These are phyloP conservation scores for Scolopax bukidnonensis DNA, from an alignment of 2,797 vertebrate species.

Conservation along the genomic window DNA sequence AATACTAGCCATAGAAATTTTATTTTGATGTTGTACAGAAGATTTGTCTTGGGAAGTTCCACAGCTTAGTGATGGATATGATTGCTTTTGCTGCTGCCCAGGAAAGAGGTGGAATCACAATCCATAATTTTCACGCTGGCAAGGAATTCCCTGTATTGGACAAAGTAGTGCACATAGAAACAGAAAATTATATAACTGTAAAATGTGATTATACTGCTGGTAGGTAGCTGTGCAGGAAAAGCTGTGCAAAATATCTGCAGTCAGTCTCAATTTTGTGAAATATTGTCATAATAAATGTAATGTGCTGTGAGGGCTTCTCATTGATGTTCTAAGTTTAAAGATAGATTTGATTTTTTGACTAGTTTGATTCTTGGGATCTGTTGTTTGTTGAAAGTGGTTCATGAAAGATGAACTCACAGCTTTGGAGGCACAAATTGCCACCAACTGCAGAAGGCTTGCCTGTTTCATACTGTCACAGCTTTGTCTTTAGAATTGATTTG, in stretches of 20 bases:
- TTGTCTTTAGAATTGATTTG: slow-evolving; percentile 17
- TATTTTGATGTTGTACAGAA: background rate
- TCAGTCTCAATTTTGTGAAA: background rate
- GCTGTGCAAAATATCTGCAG: background rate
- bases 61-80: background rate
- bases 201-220: background rate
- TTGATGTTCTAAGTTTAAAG: background rate
- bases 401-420: background rate
- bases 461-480: background rate
- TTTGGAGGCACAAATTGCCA: slow-evolving; percentile 12
- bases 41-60: background rate
- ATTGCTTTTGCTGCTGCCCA: background rate
- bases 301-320: background rate
- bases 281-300: background rate
- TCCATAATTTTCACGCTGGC: background rate
- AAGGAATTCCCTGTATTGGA: background rate
- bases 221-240: background rate
- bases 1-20: background rate
- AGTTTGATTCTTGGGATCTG: background rate
- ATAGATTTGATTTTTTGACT: background rate
- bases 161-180: background rate
- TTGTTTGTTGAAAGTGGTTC: background rate
- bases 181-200: background rate
- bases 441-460: background rate
- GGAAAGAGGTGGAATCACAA: background rate